A percentile compares a stretch with the other conserved stretches of the same genome.
These are phyloP conservation scores for Pteropus rufus DNA, from an alignment of 2,797 vertebrate species.

Conservation along the genomic window DNA sequence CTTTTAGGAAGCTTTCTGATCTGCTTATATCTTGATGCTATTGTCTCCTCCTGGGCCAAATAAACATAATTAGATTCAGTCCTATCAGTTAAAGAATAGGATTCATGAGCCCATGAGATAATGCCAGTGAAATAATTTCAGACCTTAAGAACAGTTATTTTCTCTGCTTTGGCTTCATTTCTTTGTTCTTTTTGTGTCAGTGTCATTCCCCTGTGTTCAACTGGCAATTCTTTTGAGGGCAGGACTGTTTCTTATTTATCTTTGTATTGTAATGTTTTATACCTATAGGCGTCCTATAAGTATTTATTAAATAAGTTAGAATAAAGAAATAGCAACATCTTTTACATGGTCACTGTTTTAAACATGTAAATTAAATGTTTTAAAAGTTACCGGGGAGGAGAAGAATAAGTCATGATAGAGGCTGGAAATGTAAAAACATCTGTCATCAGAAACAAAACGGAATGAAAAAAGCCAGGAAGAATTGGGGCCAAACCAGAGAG, in stretches of 20 bases:
- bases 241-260: neutral
- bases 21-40: neutral
- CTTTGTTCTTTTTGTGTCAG: neutral
- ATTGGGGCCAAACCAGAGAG: neutral
- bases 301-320: conserved; percentile 13
- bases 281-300: neutral
- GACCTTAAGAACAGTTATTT: neutral
- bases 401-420: neutral
- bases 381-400: neutral
- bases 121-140: neutral
- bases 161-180: neutral
- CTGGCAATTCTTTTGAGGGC: neutral
- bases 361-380: neutral
- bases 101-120: neutral
- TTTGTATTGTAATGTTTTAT: neutral
- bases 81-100: neutral
- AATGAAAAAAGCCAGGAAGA: neutral
- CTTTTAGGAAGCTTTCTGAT: neutral
- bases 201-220: neutral
- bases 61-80: neutral
- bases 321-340: neutral
- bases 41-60: neutral
- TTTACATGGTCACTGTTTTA: neutral
- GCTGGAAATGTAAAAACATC: neutral
- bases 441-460: neutral